Base-by-base conservation (phyloP, 2,797 vertebrate genomes). In the Tauraco hartlaubi region DNA sequence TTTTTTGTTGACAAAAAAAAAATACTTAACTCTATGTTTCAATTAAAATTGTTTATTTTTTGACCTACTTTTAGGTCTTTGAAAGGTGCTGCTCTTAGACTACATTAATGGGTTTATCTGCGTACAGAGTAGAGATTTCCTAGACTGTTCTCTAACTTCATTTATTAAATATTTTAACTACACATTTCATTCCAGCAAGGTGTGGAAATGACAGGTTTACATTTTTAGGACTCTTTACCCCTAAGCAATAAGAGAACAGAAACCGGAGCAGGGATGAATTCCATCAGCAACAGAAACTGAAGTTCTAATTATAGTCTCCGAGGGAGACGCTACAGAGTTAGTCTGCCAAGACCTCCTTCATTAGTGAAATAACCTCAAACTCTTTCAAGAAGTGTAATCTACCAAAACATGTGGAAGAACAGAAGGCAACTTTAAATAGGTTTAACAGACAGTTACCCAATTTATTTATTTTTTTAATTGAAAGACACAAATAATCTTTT, bases 281-380 rank as follows among this genome's bases (percentile, higher is more conserved):
- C 51, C 43, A 74, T 26, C 41, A 92, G 67, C 59, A 76, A 75
- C 56, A 76, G 59, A 67, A 96, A 51, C 22, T 31, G 23, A 87
- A 64, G 23, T 71, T 83, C 66, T 90, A 82, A 94, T 92, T 86
- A 69, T 7, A 86, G 69, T 46, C 75, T 84, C 72, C 58, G 74
- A 88, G 46, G 71, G 52, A 73, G 79, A 83, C 14, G 2, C n/a
- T 69, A 67, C 20, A 71, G 44, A 90, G 37, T n/a, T n/a, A 69
- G 78, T 21, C 81, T 89, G 90, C 77, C 49, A 92, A 88, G 80
- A 89, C 67, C 67, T 91, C 67, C 49, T 95, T 89, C 84, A 89
- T 91, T 79, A 94, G 19, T 44, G 49, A 56, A 89, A 63, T 43
- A 80, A 90, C 76, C 84, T 78, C 75, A 77, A 82, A 90, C 59